These are phyloP conservation scores for Dryobotodes eremita DNA, from an alignment of 2,888 invertebrate genomes.

Conservation along the genomic window DNA sequence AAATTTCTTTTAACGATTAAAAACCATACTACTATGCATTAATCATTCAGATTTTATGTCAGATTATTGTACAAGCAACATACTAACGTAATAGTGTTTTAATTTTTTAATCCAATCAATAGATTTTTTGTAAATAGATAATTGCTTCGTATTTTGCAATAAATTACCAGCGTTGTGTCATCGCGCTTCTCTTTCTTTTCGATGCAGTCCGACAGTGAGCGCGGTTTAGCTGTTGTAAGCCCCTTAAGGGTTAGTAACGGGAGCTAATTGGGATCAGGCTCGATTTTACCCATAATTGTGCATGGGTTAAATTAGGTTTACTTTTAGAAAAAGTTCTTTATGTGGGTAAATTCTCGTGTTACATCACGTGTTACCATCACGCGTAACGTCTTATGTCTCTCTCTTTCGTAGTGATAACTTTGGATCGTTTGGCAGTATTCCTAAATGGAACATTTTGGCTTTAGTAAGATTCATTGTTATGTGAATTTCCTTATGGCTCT, in stretches of 20 bases:
- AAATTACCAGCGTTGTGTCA: too few species aligned
- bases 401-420: neutral
- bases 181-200: too few species aligned
- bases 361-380: neutral
- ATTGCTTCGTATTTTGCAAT: too few species aligned
- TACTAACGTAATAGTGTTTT: too few species aligned
- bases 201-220: too few species aligned
- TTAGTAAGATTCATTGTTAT: slow-evolving; percentile 22
- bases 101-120: too few species aligned
- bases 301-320: neutral
- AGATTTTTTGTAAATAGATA: too few species aligned
- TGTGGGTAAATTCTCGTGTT: slow-evolving; percentile 1
- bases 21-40: too few species aligned
- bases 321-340: neutral
- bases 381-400: neutral
- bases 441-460: slow-evolving; percentile 8
- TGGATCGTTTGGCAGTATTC: slow-evolving; percentile 14
- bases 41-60: too few species aligned
- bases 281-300: slow-evolving; percentile 22
- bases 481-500: slow-evolving; percentile 12
- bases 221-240: too few species aligned
- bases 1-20: too few species aligned
- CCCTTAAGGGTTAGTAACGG: slow-evolving; percentile 20
- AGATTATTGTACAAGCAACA: too few species aligned
- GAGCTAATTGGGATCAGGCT: slow-evolving; percentile 20